Conservation (phyloP, 2,113 vertebrate species). For the Apaloderma vittatum region DNA sequence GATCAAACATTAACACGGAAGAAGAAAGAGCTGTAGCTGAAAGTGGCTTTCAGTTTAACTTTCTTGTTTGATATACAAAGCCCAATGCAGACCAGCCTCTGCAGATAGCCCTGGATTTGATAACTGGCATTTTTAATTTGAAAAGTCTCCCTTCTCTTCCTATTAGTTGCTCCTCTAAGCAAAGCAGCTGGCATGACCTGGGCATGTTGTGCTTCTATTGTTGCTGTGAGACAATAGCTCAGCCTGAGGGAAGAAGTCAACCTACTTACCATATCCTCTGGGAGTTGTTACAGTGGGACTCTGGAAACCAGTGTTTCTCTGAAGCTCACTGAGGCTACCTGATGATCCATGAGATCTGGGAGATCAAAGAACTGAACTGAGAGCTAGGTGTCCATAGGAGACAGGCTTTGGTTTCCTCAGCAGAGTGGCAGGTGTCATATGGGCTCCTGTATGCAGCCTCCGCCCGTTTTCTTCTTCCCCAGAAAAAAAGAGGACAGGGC, state of each 20-base stretch:
- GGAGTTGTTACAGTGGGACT: background rate
- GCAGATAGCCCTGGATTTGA: background rate
- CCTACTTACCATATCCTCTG: background rate
- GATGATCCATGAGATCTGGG: background rate
- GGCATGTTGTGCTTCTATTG: background rate
- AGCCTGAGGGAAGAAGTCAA: constrained; percentile 8
- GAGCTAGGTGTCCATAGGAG: background rate
- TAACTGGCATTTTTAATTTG: background rate
- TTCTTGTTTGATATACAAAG: background rate
- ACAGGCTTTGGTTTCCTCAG: background rate
- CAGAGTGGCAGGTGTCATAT: background rate
- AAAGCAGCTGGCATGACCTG: background rate
- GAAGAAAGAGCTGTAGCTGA: background rate
- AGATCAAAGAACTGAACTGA: background rate
- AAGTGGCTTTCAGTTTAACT: background rate
- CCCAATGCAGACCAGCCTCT: background rate
- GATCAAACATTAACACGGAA: background rate
- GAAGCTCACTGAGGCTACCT: background rate
- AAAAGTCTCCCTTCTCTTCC: background rate
- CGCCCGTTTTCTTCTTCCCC: background rate
- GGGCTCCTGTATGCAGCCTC: background rate
- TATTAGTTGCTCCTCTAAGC: background rate
- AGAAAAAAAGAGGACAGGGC: background rate
- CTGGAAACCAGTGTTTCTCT: background rate
- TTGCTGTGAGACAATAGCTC: constrained; percentile 31